Percentiles rank a stretch among this genome's conserved stretches.
Evolutionary conservation across 92 coral and sea anemone species (phyloP).

Genomic region (Zoanthus sociatus): DNA sequence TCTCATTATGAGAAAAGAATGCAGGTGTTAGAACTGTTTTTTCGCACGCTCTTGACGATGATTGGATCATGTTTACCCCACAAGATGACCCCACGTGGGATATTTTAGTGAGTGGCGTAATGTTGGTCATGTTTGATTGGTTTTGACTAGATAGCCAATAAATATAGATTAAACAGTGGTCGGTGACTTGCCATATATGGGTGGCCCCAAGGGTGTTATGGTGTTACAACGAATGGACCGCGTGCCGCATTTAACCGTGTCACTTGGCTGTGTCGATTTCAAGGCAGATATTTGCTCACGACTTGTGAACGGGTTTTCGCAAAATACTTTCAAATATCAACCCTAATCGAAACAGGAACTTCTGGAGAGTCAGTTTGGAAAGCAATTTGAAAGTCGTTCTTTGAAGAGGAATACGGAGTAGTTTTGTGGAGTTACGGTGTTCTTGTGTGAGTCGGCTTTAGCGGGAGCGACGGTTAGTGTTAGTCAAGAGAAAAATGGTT

Average conservation of each 20-base stretch:
- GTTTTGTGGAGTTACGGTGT: conserved; percentile 44
- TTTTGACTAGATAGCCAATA: conserved; percentile 99
- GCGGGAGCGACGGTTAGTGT: conserved; percentile 84
- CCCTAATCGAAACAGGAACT: conserved; percentile 56
- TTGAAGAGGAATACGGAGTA: conserved; percentile 51
- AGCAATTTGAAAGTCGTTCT: conserved; percentile 45
- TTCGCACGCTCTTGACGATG: conserved; percentile 98
- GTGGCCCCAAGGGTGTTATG: conserved; percentile 99
- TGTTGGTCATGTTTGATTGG: conserved; percentile 99
- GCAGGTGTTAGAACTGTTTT: conserved; percentile 99
- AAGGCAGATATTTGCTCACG: conserved; percentile 90
- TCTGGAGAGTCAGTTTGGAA: conserved; percentile 39
- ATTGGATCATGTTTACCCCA: conserved; percentile 99
- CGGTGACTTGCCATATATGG: conserved; percentile 96
- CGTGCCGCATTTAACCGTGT: conserved; percentile 99
- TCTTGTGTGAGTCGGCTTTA: conserved; percentile 64
- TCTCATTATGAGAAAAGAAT: conserved; percentile 99
- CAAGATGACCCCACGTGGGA: conserved; percentile 99
- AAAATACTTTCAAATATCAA: conserved; percentile 62
- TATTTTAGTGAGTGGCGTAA: conserved; percentile 91
- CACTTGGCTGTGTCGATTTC: conserved; percentile 99
- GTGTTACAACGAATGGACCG: conserved; percentile 97
- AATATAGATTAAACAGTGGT: conserved; percentile 99
- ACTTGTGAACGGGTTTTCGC: conserved; percentile 84
- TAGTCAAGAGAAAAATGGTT: conserved; percentile 85